phyloP scores from a whole-genome alignment of 2,113 vertebrate genomes.

The Phoxinus phoxinus region DNA sequence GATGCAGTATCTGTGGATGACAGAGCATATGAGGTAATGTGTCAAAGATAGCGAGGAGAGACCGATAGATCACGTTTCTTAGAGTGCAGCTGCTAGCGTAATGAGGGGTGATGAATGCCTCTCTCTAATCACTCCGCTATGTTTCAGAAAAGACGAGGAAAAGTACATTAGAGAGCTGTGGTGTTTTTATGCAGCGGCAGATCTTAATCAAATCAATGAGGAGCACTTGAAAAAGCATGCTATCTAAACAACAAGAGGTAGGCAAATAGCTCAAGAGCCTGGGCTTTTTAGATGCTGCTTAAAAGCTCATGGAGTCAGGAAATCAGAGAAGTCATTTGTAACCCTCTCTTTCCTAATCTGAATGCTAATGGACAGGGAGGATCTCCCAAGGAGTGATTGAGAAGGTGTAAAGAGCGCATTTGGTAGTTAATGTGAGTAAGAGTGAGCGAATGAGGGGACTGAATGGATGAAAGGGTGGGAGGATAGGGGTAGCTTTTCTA shows the following conservation, averaged over 20 bases:
- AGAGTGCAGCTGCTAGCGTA: slow-evolving; percentile 61
- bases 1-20: slow-evolving; percentile 32
- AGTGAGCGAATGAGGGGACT: slow-evolving; percentile 23
- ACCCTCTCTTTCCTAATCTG: slow-evolving; percentile 49
- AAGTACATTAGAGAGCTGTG: slow-evolving; percentile 55
- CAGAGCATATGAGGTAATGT: slow-evolving; percentile 49
- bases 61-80: slow-evolving; percentile 47
- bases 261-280: slow-evolving; percentile 62
- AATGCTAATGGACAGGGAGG: slow-evolving; percentile 66
- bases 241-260: slow-evolving; percentile 66
- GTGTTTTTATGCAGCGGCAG: slow-evolving; percentile 57
- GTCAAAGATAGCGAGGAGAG: slow-evolving; percentile 35
- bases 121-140: slow-evolving; percentile 48
- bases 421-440: slow-evolving; percentile 5
- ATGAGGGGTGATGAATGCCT: slow-evolving; percentile 68
- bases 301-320: slow-evolving; percentile 61
- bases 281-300: slow-evolving; percentile 50
- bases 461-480: slow-evolving; percentile 30
- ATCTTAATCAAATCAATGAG: slow-evolving; percentile 67
- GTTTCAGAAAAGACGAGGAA: slow-evolving; percentile 64
- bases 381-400: slow-evolving; percentile 44
- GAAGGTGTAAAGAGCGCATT: slow-evolving; percentile 10
- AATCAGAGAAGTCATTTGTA: slow-evolving; percentile 64
- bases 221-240: slow-evolving; percentile 63
- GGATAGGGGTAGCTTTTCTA: slow-evolving; percentile 17